Evolutionary conservation across 2,888 invertebrate genomes (phyloP).

Genomic region (Cepaea hortensis): DNA sequence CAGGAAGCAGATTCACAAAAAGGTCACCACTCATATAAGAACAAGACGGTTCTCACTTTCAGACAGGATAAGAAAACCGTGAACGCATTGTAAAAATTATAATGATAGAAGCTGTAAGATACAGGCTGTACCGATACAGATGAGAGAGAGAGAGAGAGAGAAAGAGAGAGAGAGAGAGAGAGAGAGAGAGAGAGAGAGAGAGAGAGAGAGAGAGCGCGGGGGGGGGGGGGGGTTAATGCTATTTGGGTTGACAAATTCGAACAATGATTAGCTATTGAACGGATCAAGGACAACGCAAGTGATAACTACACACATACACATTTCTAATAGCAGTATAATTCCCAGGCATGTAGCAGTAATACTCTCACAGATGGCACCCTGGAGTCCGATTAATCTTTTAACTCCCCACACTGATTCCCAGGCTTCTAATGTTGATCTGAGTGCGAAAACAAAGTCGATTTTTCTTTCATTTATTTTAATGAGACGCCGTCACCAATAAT

Average conservation of each 20-base stretch:
- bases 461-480: conserved; percentile 36
- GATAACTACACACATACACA: too few relatives aligned
- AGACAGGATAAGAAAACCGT: neutral
- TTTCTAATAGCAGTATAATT: neutral
- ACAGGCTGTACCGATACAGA: too few relatives aligned
- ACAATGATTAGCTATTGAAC: too few relatives aligned
- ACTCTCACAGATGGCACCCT: neutral
- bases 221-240: too few relatives aligned
- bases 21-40: neutral
- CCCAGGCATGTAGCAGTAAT: neutral
- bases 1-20: too few relatives aligned
- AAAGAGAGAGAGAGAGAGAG: neutral
- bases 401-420: conserved; percentile 4
- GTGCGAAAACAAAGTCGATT: conserved; percentile 28
- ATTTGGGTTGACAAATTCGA: too few relatives aligned
- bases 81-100: neutral
- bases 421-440: neutral
- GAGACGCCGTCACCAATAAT: conserved; percentile 2
- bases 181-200: neutral
- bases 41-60: neutral
- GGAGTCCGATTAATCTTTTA: neutral
- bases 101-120: neutral
- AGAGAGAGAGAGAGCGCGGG: too few relatives aligned
- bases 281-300: too few relatives aligned
- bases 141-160: neutral